Evolutionary conservation across 1,140 invertebrate genomes (phyloP).

Genomic region (Nymphalis io): DNA sequence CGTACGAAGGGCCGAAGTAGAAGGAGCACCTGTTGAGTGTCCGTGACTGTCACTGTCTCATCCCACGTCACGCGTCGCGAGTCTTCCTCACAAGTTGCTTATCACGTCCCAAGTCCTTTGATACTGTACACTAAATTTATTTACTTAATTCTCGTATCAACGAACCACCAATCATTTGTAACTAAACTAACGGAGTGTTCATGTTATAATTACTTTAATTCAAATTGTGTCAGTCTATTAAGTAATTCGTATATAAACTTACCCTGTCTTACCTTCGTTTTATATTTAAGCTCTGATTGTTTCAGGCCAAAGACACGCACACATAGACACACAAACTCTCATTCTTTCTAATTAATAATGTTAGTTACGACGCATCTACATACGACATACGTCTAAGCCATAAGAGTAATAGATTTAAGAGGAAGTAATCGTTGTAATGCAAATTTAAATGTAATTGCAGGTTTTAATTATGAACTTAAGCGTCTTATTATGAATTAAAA

Average conservation of each 20-base stretch:
- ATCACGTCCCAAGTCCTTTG: slow-evolving; percentile 4
- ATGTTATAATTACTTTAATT: no score
- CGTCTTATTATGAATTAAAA: neutral
- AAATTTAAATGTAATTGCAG: neutral
- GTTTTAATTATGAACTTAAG: neutral
- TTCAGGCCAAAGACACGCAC: neutral
- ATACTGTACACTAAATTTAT: neutral
- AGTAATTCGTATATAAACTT: no score
- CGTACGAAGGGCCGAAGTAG: neutral
- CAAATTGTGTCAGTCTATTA: no score
- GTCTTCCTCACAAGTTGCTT: neutral
- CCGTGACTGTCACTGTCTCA: slow-evolving; percentile 8
- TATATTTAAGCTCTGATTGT: no score
- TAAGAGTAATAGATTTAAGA: neutral
- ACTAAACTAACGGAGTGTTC: no score
- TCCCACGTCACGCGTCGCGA: neutral
- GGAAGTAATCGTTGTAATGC: neutral
- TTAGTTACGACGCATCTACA: no score
- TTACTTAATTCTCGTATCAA: neutral
- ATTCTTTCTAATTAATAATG: neutral
- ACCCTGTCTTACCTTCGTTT: no score
- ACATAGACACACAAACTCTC: neutral
- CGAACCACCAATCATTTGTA: no score
- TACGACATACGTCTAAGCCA: neutral
- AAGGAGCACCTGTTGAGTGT: slow-evolving; percentile 10